Base-by-base conservation (phyloP, 2,113 vertebrate species). In the Otocyon megalotis region DNA sequence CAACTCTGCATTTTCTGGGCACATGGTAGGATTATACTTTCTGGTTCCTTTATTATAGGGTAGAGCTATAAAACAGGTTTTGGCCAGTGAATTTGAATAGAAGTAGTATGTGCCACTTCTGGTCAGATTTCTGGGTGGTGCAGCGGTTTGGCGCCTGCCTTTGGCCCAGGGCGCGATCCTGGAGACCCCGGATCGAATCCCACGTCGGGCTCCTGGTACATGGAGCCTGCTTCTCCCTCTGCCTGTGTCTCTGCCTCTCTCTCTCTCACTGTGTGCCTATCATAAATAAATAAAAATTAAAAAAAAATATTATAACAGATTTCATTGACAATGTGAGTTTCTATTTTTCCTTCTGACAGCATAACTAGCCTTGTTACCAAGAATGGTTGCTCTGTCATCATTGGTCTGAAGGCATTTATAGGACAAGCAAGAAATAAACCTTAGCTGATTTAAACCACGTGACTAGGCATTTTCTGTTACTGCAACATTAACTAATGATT, bases 401-500 rank as follows among this genome's bases (percentile, higher is more conserved):
- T 16, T 87, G 58, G 19, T 56, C 56, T 56, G 37, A 12, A 80
- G 71, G 16, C 35, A n/a, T 19, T 48, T 26, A 20, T 3, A 84
- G 37, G n/a, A 77, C 7, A 20, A 88, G 3, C 16, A 72, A 72
- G 26, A 86, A 67, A 50, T 30, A 10, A 77, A 53, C 5, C 26
- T 54, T 58, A 93, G 63, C 58, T 90, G 8, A 74, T 82, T 92
- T 88, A 74, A 67, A 67, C 24, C 77, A n/a, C 76, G 58, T 92
- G 58, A 69, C n/a, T 74, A 15, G 15, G 65, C 14, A 54, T 53
- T 83, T 30, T 69, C 77, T 88, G 15, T 89, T 86, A 17, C 13
- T 83, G 11, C 20, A 88, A 5, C 50, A 80, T 35, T 35, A 92
- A 72, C 24, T 58, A 77, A 50, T 32, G 12, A 1, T 24, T 56